These are phyloP conservation scores for Serinus canaria DNA, from an alignment of 2,113 vertebrate genomes.

Conservation along the genomic window DNA sequence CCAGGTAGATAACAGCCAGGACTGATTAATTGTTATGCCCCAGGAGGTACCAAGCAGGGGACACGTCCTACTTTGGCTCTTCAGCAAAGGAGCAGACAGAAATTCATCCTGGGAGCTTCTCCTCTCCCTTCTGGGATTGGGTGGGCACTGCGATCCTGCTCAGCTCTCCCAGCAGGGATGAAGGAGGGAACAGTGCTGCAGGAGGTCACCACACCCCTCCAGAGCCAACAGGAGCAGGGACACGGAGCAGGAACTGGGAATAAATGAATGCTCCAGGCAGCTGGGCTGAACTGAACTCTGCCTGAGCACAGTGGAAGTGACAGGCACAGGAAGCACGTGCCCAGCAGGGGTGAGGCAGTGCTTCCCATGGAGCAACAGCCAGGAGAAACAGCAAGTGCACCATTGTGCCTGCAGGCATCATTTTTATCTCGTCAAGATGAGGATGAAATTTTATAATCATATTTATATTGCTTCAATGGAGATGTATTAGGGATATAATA, in stretches of 20 bases:
- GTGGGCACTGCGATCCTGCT: neutral
- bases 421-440: neutral
- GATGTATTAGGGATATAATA: neutral
- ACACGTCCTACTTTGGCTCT: neutral
- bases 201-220: neutral
- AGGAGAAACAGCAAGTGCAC: neutral
- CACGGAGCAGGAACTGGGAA: neutral
- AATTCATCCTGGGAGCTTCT: neutral
- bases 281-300: neutral
- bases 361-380: neutral
- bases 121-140: neutral
- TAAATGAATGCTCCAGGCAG: rapidly evolving
- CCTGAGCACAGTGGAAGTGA: neutral
- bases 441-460: neutral
- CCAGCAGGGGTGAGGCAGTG: neutral
- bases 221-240: neutral
- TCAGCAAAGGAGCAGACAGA: neutral
- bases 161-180: neutral
- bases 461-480: neutral
- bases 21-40: neutral
- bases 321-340: rapidly evolving
- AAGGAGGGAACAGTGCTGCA: neutral
- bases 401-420: neutral
- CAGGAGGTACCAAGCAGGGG: neutral
- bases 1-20: neutral